Conservation (phyloP, 2,797 vertebrate genomes). For the Phaenicophaeus curvirostris region DNA sequence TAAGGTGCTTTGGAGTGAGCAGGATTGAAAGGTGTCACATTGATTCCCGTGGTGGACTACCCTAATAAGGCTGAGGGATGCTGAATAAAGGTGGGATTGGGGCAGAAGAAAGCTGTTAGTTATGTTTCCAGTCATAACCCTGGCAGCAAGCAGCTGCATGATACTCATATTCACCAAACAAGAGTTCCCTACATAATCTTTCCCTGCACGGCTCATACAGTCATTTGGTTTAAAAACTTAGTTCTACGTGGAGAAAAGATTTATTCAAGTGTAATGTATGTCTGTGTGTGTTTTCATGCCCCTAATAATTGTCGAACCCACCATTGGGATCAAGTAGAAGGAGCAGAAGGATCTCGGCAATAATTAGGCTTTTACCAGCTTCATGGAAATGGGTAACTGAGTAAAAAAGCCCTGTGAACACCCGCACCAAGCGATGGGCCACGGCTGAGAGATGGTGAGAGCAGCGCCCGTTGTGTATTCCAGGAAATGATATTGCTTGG, state of each 20-base stretch:
- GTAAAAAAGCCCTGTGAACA: not conserved
- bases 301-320: not conserved
- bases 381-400: not conserved
- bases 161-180: rapidly evolving
- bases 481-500: not conserved
- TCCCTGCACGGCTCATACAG: not conserved
- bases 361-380: not conserved
- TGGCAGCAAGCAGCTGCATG: not conserved
- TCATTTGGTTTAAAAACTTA: not conserved
- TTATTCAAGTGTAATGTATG: rapidly evolving
- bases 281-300: not conserved
- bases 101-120: not conserved
- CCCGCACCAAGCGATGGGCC: not conserved
- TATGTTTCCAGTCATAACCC: not conserved
- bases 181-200: not conserved
- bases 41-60: rapidly evolving
- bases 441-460: not conserved
- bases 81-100: not conserved
- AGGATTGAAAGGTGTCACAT: not conserved
- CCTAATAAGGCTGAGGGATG: not conserved
- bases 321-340: not conserved
- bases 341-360: not conserved
- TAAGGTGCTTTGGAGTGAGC: not conserved
- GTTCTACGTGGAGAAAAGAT: not conserved
- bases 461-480: not conserved